Base-by-base conservation (phyloP, 2,113 vertebrate species). In the Spermophilus dauricus region DNA sequence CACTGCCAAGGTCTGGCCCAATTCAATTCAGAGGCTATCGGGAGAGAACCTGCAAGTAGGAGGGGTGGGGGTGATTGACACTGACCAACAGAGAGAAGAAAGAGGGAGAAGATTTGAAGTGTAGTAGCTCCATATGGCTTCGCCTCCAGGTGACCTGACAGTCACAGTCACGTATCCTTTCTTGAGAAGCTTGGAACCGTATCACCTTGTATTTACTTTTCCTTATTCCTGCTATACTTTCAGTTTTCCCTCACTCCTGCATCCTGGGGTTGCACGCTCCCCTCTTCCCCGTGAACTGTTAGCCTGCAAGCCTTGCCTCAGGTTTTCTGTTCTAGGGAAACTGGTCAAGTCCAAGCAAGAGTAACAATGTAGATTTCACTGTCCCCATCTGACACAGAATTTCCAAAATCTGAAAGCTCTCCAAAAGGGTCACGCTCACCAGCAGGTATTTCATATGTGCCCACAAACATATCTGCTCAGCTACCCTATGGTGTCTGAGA, bases 81-180 rank as follows among this genome's bases (percentile, higher is more conserved):
- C 5, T 37, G 69, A 84, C 32, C 9, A 4, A 24, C 5, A 17
- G 42, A 69, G 11, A 22, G 48, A 8, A 77, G 65, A 34, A 7
- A 42, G 34, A 34, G 18, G 2, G 37, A 37, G 14, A 5, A 4
- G 63, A 42, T 24, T 39, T n/a, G 26, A 48, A 39, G 17, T 11
- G 2, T 3, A 4, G 17, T 6, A 1, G 8, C 53, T 65, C 45
- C 26, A 13, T 56, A 3, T 8, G 61, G 26, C n/a, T 3, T 42
- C 6, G 2, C 37, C 69, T 76, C 17, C 20, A 5, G 0, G 2
- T 3, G 42, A 56, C n/a, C 13, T 7, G 22, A 61, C 0, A 14
- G 42, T 9, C 45, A 61, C 0, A 14, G 42, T 9, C 45, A 8
- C 1, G 2, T 7, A 20, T 3, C 53, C 18, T 48, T 76, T 58